Evolutionary conservation across 2,797 vertebrate genomes (phyloP).

Genomic region (Mus caroli): DNA sequence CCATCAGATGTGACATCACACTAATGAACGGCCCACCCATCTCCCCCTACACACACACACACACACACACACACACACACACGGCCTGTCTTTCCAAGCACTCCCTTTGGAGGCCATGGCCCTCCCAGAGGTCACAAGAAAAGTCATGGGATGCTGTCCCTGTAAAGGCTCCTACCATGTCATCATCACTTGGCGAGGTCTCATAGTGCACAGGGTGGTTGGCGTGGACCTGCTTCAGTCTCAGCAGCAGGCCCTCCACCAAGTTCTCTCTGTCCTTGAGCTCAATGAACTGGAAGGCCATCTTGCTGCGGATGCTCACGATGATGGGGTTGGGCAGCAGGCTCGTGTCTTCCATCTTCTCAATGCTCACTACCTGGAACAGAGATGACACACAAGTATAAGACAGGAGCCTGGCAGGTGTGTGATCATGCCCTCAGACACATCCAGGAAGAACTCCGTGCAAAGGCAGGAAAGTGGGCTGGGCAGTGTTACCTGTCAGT

Average conservation of each 20-base stretch:
- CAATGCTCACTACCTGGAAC: conserved; percentile 94
- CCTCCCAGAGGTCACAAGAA: not conserved
- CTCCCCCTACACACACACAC: too few relatives aligned
- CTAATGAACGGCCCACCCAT: fast-evolving
- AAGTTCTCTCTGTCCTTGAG: conserved; percentile 93
- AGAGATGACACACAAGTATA: not conserved
- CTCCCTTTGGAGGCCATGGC: not conserved
- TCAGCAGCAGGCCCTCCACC: conserved; percentile 91
- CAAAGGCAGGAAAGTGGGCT: not conserved
- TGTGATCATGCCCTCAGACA: not conserved
- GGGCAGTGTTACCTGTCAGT: not conserved
- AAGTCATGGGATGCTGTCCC: fast-evolving
- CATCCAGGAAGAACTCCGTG: not conserved
- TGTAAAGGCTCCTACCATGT: conserved; percentile 82
- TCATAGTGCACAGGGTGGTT: conserved; percentile 85
- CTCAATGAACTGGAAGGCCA: conserved; percentile 98
- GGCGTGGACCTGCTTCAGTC: conserved; percentile 91
- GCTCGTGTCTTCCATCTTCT: conserved; percentile 96
- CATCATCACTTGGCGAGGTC: conserved; percentile 72
- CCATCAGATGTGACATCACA: not conserved
- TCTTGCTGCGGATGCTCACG: conserved; percentile 94
- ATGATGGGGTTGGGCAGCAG: conserved; percentile 95
- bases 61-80: too few relatives aligned
- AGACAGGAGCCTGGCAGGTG: not conserved
- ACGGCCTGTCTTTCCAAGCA: fast-evolving